Base-by-base conservation (phyloP, 2,888 invertebrate species). In the Synanthedon andrenaeformis region DNA sequence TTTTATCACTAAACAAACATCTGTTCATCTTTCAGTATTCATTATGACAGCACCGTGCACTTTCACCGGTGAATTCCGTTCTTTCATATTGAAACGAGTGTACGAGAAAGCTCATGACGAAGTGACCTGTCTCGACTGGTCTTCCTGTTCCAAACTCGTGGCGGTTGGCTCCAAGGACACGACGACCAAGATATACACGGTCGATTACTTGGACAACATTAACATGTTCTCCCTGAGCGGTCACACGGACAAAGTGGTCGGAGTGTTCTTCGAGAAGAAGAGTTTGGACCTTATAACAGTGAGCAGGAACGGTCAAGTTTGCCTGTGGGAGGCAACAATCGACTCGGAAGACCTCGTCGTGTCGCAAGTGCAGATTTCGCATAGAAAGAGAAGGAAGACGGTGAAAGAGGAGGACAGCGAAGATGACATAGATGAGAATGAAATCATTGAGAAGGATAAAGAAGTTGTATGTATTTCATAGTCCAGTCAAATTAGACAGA, bases 131-230 rank as follows among this genome's bases (percentile, higher is more conserved):
- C 70, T 99, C 3, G 94, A 96, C 72, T 99, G 99, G 99, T 95
- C 97, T 0, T 88, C 90, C 17, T 98, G 99, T 79, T 98, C 98
- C 0, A 93, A 91, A 69, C 89, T 97, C 42, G 78, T 99, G 10
- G 95, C 95, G n/a, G 92, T 95, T 8, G 98, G 98, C 0, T 94
- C 96, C 0, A 94, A 94, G 70, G 98, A 99, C 78, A 95, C 94
- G 71, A 90, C 93, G n/a, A 93, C 94, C 0, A 92, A 93, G 72
- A 89, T 99, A 49, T 96, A 94, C 74, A 92, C 94, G 0, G 78
- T 96, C 0, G 90, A 92, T 54, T 92, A 91, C 69, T 90, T 91
- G 62, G 84, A 88, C 19, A 96, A 97, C 72, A 91, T 98, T 55
- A 91, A 90, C 52, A 91, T 92, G 58, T 93, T 92, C 65, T 90